phyloP scores from a whole-genome alignment of 2,797 vertebrate genomes.

The Chloroceryle inda region DNA sequence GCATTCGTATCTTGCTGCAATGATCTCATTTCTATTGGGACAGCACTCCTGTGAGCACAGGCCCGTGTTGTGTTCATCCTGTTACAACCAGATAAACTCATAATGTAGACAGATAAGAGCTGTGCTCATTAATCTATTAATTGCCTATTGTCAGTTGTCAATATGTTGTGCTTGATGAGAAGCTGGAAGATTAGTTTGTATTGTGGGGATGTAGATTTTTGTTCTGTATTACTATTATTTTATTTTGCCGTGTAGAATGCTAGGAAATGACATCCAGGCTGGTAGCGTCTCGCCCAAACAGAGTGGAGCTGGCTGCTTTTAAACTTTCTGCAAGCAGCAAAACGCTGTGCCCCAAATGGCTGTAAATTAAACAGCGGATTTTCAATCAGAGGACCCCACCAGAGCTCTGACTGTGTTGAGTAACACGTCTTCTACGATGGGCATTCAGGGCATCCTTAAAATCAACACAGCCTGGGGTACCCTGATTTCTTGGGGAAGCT shows the following conservation, averaged over 20 bases:
- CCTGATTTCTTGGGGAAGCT: slow-evolving; percentile 62
- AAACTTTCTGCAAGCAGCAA: slow-evolving; percentile 30
- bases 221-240: slow-evolving; percentile 40
- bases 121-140: slow-evolving; percentile 79
- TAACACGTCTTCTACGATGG: background rate
- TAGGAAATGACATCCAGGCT: background rate
- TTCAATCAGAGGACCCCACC: background rate
- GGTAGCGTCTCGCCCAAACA: background rate
- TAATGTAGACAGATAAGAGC: slow-evolving; percentile 75
- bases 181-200: slow-evolving; percentile 66
- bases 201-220: slow-evolving; percentile 63
- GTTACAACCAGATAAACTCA: slow-evolving; percentile 78
- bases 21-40: slow-evolving; percentile 75
- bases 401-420: slow-evolving; percentile 9
- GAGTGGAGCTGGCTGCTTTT: background rate
- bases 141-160: slow-evolving; percentile 77
- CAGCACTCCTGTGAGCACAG: slow-evolving; percentile 61
- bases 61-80: slow-evolving; percentile 65
- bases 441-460: slow-evolving; percentile 65
- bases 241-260: background rate
- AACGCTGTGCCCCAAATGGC: background rate
- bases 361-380: background rate
- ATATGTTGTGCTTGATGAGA: slow-evolving; percentile 70
- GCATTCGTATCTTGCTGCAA: slow-evolving; percentile 64
- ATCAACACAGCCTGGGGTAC: slow-evolving; percentile 66